Evolutionary conservation across 2,113 vertebrate species (phyloP).

Genomic region (Podarcis cretensis): DNA sequence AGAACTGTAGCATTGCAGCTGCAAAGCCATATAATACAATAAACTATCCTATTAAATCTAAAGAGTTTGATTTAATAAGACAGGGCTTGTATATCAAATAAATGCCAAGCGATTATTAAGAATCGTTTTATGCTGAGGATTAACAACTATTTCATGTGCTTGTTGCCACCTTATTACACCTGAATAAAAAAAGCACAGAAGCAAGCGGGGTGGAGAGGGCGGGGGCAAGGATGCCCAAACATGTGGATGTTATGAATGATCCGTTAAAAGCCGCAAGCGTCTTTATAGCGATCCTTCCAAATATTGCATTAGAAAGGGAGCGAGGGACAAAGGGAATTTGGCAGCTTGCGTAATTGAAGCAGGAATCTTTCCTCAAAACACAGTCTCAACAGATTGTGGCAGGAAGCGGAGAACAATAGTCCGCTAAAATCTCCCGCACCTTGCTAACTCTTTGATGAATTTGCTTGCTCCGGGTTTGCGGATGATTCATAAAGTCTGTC

Average conservation of each 20-base stretch:
- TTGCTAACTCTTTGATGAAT: fast-evolving
- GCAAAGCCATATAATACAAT: conserved; percentile 65
- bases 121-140: conserved; percentile 74
- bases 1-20: conserved; percentile 63
- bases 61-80: conserved; percentile 76
- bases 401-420: background rate
- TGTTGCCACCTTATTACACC: conserved; percentile 68
- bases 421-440: fast-evolving
- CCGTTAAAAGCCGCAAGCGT: conserved; percentile 66
- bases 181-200: conserved; percentile 63
- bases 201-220: conserved; percentile 55
- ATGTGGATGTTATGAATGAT: conserved; percentile 55
- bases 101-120: conserved; percentile 78
- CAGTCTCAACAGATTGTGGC: background rate
- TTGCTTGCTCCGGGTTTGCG: background rate
- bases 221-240: background rate
- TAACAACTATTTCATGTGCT: conserved; percentile 72
- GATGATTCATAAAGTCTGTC: background rate
- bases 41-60: conserved; percentile 73
- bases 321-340: background rate
- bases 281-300: conserved; percentile 60
- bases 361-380: fast-evolving
- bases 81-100: conserved; percentile 74
- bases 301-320: conserved; percentile 55
- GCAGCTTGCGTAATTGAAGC: background rate